Conservation (phyloP, 37 sponge, comb jelly and placozoan genomes). For the Corticium candelabrum region DNA sequence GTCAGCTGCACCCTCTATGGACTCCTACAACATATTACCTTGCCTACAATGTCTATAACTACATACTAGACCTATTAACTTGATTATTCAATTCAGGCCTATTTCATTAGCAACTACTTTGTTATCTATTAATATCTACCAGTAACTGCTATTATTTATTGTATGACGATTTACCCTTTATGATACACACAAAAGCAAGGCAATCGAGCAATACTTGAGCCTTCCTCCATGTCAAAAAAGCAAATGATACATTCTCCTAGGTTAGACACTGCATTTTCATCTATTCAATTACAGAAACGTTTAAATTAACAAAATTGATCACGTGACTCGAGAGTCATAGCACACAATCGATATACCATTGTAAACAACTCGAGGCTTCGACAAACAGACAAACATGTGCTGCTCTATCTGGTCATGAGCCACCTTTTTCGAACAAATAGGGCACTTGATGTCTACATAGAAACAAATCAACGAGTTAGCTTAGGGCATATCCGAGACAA, state of each 20-base stretch:
- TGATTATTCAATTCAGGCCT: too few species aligned
- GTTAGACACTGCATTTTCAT: background rate
- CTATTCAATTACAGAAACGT: too few species aligned
- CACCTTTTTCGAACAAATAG: background rate
- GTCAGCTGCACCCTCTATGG: too few species aligned
- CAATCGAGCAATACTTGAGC: slow-evolving; percentile 75
- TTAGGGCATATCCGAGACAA: too few species aligned
- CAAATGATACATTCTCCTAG: slow-evolving; percentile 87
- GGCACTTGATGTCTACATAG: background rate
- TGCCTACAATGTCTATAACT: too few species aligned
- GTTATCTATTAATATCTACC: too few species aligned
- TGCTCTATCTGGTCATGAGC: background rate
- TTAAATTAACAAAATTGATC: too few species aligned
- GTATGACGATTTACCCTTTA: slow-evolving; percentile 42
- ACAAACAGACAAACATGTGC: background rate
- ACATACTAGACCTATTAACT: too few species aligned
- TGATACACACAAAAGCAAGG: slow-evolving; percentile 91
- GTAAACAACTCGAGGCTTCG: background rate
- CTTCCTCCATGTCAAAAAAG: slow-evolving; percentile 67
- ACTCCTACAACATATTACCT: too few species aligned
- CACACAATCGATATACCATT: slow-evolving; percentile 3
- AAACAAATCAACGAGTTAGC: too few species aligned
- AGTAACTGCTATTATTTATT: background rate
- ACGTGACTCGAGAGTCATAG: too few species aligned
- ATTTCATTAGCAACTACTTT: too few species aligned